These are phyloP conservation scores for Vandiemenella viatica DNA, from an alignment of 2,888 invertebrate genomes.

Conservation along the genomic window DNA sequence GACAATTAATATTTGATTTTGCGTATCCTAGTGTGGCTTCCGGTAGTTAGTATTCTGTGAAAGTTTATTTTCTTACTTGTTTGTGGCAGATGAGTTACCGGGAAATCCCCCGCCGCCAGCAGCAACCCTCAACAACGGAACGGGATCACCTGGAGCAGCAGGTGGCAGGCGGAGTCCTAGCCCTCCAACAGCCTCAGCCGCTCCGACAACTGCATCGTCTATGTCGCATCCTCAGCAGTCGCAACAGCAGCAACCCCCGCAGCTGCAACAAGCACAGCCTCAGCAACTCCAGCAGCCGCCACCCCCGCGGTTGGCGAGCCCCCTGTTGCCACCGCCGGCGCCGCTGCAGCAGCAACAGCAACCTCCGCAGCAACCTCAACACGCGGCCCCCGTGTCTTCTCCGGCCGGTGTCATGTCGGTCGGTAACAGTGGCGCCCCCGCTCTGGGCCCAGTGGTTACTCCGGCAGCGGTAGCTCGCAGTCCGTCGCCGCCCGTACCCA, in stretches of 20 bases:
- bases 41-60: too few relatives aligned
- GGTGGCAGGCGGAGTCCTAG: constrained; percentile 46
- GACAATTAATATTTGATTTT: too few relatives aligned
- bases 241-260: too few relatives aligned
- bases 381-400: too few relatives aligned
- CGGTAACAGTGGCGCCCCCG: constrained; percentile 43
- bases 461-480: constrained; percentile 42
- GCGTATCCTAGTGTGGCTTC: too few relatives aligned
- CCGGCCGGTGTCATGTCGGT: too few relatives aligned
- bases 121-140: constrained; percentile 16
- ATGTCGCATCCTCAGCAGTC: too few relatives aligned
- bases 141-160: constrained; percentile 43
- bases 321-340: constrained; percentile 2
- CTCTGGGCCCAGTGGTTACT: constrained; percentile 33
- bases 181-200: constrained; percentile 20
- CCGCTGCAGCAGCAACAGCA: constrained; percentile 4
- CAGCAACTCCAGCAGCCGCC: constrained; percentile 5
- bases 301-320: constrained; percentile 1
- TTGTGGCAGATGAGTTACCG: constrained; percentile 30
- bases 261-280: constrained; percentile 7
- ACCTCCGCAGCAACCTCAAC: constrained; percentile 5
- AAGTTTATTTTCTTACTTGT: too few relatives aligned
- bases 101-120: constrained; percentile 17
- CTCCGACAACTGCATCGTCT: too few relatives aligned
- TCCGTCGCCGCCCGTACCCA: constrained; percentile 22